Conservation (phyloP, 2,888 invertebrate genomes). For the Xylota sylvarum region DNA sequence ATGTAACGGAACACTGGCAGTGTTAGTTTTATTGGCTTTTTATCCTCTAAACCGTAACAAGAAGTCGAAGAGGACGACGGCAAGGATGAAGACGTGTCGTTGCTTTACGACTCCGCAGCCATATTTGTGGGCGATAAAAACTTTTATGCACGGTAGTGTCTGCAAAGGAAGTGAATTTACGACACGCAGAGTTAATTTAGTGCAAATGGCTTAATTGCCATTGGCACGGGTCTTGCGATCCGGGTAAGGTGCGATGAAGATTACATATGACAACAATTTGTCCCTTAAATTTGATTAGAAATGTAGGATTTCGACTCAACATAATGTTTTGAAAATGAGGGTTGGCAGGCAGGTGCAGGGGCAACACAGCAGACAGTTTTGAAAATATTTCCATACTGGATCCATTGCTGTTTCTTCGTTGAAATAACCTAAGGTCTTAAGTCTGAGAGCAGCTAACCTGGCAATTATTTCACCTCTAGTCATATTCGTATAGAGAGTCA, state of each 20-base stretch:
- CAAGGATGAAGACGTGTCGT: slow-evolving; percentile 34
- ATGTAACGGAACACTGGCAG: slow-evolving; percentile 55
- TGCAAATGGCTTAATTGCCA: slow-evolving; percentile 70
- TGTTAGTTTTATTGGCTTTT: slow-evolving; percentile 69
- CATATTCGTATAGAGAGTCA: no score
- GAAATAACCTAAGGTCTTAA: no score
- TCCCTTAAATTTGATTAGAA: no score
- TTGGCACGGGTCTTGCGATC: slow-evolving; percentile 21
- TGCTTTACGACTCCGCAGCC: slow-evolving; percentile 50
- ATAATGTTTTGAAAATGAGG: no score
- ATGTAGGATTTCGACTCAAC: no score
- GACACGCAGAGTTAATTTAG: slow-evolving; percentile 56
- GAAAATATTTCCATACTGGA: no score
- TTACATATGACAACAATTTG: slow-evolving; percentile 18
- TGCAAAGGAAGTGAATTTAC: slow-evolving; percentile 36
- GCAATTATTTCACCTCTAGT: no score
- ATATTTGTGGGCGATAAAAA: slow-evolving; percentile 65
- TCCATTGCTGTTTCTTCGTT: no score
- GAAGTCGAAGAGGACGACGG: slow-evolving; percentile 34
- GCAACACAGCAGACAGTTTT: no score
- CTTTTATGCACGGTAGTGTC: slow-evolving; percentile 39
- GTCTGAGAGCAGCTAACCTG: no score
- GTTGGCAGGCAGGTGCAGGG: no score
- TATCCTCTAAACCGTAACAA: slow-evolving; percentile 47
- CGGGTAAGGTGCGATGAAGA: slow-evolving; percentile 35